A percentile compares a stretch with the other conserved stretches of the same genome.
These are phyloP conservation scores for Crocuta crocuta DNA, from an alignment of 2,113 vertebrate species.

Conservation along the genomic window DNA sequence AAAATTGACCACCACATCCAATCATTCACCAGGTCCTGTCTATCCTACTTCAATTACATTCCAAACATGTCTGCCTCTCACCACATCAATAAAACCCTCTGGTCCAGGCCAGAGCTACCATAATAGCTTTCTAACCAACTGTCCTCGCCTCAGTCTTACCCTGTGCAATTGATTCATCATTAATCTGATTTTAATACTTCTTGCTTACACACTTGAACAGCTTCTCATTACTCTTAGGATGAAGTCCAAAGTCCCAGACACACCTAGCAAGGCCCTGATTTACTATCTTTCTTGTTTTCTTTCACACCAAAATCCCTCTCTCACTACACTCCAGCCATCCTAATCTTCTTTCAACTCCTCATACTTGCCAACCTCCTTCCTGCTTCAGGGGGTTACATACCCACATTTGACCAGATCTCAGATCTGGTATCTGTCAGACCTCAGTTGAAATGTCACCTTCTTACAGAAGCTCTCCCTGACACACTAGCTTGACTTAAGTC, in stretches of 20 bases:
- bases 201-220: not conserved
- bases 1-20: not conserved
- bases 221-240: not conserved
- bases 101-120: not conserved
- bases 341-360: not conserved
- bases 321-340: not conserved
- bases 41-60: not conserved
- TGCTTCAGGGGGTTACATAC: not conserved
- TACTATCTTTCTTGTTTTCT: not conserved
- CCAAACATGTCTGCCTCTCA: not conserved
- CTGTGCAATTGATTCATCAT: not conserved
- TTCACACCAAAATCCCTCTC: not conserved
- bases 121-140: not conserved
- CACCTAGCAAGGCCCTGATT: not conserved
- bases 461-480: not conserved
- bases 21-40: not conserved
- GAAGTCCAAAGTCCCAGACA: constrained; percentile 30
- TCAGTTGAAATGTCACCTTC: not conserved
- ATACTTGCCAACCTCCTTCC: not conserved
- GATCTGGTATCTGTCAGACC: not conserved
- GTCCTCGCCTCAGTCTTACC: not conserved
- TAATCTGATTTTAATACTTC: not conserved
- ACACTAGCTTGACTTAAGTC: not conserved
- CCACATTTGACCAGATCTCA: not conserved
- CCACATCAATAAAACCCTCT: not conserved